Conservation (phyloP, 2,113 vertebrate species). For the Cyprinus carpio region DNA sequence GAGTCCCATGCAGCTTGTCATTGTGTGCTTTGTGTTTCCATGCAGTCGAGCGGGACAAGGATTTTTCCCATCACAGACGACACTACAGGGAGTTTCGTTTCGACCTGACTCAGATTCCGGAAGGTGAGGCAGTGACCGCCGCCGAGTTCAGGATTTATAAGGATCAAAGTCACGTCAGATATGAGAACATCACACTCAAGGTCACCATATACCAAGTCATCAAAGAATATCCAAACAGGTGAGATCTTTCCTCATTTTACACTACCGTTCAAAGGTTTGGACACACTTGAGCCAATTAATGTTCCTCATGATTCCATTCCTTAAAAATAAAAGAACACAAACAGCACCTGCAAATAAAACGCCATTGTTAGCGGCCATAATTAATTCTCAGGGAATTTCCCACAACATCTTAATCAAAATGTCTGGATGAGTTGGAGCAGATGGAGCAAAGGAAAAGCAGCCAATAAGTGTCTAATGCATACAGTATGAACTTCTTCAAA, state of each 20-base stretch:
- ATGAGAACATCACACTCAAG: conserved; percentile 92
- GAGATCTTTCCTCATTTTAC: conserved; percentile 56
- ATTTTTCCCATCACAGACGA: conserved; percentile 95
- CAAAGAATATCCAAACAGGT: conserved; percentile 94
- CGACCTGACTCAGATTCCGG: conserved; percentile 96
- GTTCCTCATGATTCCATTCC: not conserved
- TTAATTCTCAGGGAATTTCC: not conserved
- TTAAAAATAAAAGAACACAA: not conserved
- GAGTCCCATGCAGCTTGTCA: not conserved
- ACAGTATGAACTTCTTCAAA: not conserved
- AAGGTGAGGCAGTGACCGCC: conserved; percentile 93
- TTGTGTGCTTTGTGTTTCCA: conserved; percentile 57
- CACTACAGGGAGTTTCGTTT: conserved; percentile 99
- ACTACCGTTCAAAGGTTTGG: not conserved
- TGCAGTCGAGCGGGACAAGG: conserved; percentile 95
- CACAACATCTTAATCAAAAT: not conserved
- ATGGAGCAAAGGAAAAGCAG: not conserved
- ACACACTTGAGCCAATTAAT: not conserved
- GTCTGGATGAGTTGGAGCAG: conserved; percentile 3
- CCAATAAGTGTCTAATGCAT: not conserved
- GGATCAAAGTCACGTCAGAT: conserved; percentile 87
- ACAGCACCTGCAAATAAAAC: not conserved
- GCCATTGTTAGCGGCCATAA: not conserved
- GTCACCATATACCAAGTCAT: conserved; percentile 95
- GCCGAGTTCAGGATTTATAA: conserved; percentile 98